Evolutionary conservation across 2,113 vertebrate genomes (phyloP).

Genomic region (Bujurquina vittata): DNA sequence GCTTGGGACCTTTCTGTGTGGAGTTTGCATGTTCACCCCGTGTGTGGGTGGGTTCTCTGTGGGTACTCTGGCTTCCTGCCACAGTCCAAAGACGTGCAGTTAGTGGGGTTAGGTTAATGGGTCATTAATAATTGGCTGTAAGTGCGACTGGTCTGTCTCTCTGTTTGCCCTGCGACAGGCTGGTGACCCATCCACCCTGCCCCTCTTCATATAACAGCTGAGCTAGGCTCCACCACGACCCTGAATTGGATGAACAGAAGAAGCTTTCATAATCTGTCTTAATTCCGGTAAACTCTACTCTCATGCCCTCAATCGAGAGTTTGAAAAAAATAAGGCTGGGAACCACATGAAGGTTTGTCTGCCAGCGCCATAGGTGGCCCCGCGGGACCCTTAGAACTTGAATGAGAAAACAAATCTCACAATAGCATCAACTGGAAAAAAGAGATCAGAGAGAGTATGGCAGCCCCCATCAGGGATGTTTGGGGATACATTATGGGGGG

Average conservation of each 20-base stretch:
- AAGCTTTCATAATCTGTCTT: not conserved
- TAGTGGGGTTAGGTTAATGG: too few species aligned
- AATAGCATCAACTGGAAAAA: conserved; percentile 51
- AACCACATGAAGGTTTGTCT: conserved; percentile 30
- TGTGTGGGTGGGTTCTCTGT: not conserved
- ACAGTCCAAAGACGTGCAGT: not conserved
- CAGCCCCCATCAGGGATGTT: conserved; percentile 43
- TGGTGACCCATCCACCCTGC: too few species aligned
- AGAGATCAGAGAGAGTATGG: conserved; percentile 51
- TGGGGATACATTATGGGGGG: conserved; percentile 19
- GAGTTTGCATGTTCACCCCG: too few species aligned
- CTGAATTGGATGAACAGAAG: too few species aligned
- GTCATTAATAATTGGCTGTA: too few species aligned
- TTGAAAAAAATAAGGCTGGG: conserved; percentile 6
- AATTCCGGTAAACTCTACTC: not conserved
- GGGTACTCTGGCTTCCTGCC: not conserved
- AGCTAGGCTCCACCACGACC: too few species aligned
- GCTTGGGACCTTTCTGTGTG: not conserved
- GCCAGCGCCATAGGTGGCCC: conserved; percentile 43
- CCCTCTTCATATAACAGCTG: too few species aligned
- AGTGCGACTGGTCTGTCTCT: too few species aligned
- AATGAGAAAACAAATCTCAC: conserved; percentile 65
- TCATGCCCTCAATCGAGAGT: not conserved
- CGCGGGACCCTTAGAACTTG: conserved; percentile 30
- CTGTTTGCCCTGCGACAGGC: too few species aligned